phyloP scores from a whole-genome alignment of 1,140 invertebrate species.

The Caenorhabditis remanei region DNA sequence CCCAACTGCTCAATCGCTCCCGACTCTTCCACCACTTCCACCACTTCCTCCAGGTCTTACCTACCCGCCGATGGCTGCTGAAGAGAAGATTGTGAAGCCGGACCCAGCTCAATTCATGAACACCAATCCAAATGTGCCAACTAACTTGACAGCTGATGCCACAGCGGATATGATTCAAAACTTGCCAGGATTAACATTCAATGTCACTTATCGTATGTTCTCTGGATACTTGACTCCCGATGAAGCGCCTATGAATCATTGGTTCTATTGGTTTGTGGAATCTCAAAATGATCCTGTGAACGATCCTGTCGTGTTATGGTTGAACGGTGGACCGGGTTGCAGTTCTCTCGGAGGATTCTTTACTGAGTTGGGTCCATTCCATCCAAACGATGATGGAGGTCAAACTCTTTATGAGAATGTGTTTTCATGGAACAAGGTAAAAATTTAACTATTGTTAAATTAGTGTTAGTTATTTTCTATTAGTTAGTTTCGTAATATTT shows the following conservation, averaged over 20 bases:
- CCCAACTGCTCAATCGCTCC: conserved; percentile 28
- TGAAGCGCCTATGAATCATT: conserved; percentile 44
- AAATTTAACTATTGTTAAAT: not conserved
- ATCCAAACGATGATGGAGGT: conserved; percentile 73
- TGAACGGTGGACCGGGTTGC: conserved; percentile 81
- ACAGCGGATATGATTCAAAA: conserved; percentile 40
- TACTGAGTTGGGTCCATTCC: conserved; percentile 80
- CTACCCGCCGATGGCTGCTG: conserved; percentile 28
- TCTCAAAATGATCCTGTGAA: conserved; percentile 78
- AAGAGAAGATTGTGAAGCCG: not conserved
- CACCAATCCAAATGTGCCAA: not conserved
- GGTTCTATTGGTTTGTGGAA: conserved; percentile 78
- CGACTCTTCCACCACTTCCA: conserved; percentile 47
- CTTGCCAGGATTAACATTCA: conserved; percentile 66
- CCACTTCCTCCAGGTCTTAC: conserved; percentile 47
- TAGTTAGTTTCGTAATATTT: not conserved
- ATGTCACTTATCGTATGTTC: conserved; percentile 59
- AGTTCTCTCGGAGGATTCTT: conserved; percentile 80
- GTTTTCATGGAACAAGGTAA: conserved; percentile 79
- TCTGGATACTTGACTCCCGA: conserved; percentile 63
- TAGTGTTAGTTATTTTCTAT: not conserved
- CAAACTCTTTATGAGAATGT: conserved; percentile 78
- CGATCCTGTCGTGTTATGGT: conserved; percentile 80
- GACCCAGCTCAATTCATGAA: conserved; percentile 42
- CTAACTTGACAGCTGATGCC: conserved; percentile 27